phyloP scores from a whole-genome alignment of 2,113 vertebrate species.

The Silurus meridionalis region DNA sequence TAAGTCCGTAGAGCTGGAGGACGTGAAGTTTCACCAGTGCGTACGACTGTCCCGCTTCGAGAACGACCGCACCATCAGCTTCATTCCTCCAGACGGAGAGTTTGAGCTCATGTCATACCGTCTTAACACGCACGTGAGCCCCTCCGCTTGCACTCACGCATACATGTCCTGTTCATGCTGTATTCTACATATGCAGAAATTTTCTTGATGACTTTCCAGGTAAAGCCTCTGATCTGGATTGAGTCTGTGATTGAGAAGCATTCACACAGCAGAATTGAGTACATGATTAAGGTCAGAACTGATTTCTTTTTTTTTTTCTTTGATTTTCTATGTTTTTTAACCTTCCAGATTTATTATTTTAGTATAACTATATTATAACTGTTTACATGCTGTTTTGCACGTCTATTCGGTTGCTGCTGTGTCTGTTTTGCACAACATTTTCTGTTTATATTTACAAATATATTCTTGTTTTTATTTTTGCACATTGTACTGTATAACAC shows the following conservation, averaged over 20 bases:
- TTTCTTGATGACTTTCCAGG: constrained; percentile 67
- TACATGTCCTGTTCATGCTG: neutral
- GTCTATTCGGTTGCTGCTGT: no score
- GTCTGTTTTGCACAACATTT: no score
- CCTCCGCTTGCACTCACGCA: neutral
- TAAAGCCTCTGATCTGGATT: constrained; percentile 98
- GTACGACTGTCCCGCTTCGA: constrained; percentile 82
- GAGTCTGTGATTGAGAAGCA: constrained; percentile 98
- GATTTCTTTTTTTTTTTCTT: neutral
- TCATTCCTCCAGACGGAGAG: constrained; percentile 81
- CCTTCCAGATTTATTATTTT: neutral
- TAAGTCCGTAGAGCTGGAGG: constrained; percentile 81
- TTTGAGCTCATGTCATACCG: constrained; percentile 84
- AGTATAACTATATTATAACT: no score
- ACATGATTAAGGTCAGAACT: constrained; percentile 92
- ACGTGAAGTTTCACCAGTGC: constrained; percentile 84
- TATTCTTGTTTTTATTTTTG: no score
- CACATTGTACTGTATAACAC: no score
- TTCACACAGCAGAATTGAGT: constrained; percentile 97
- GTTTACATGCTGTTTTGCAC: no score
- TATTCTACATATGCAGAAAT: neutral
- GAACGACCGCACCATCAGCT: constrained; percentile 81
- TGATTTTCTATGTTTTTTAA: no score
- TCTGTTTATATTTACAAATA: no score
- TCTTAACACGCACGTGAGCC: constrained; percentile 78